Evolutionary conservation across 37 sponge, comb jelly and placozoan species (phyloP), one percentile per base, ranked within the genome.

Genomic region (Halichondria panicea): DNA sequence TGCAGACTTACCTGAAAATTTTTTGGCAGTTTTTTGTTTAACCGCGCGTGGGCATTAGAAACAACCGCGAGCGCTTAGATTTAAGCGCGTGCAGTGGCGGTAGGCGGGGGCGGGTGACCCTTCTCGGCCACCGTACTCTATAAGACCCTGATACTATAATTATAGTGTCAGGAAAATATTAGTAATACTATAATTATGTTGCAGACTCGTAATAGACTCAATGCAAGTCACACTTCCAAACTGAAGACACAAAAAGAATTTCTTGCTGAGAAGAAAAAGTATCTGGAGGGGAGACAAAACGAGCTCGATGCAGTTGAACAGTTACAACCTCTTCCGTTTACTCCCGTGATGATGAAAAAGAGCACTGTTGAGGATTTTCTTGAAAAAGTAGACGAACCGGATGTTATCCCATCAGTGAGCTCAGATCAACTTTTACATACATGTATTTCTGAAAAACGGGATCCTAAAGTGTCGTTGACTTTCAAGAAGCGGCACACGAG

Each of bases 121-220:
- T n/a, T n/a, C n/a, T n/a, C n/a, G n/a, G n/a, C n/a, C n/a, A n/a
- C n/a, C n/a, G n/a, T n/a, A n/a, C n/a, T n/a, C n/a, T n/a, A n/a
- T n/a, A n/a, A n/a, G n/a, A n/a, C n/a, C n/a, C n/a, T n/a, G n/a
- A n/a, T n/a, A n/a, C n/a, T n/a, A n/a, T n/a, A n/a, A n/a, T n/a
- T n/a, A n/a, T n/a, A n/a, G n/a, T n/a, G n/a, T n/a, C n/a, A n/a
- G n/a, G 18, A 7, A 35, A 4, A 32, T 64, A 48, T 48, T 11
- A 15, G 15, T 48, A 48, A 48, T 18, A 48, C 11, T 48, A 48
- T 18, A 18, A 15, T 9, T 38, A 8, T 68, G 36, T 40, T 39
- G 3, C 63, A 75, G 76, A 40, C 45, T 44, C 37, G 61, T 21
- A 82, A 82, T 43, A 45, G 64, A 25, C 83, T 82, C 4, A 82